Evolutionary conservation across 2,797 vertebrate genomes (phyloP).

Genomic region (Rhinichthys osculus): DNA sequence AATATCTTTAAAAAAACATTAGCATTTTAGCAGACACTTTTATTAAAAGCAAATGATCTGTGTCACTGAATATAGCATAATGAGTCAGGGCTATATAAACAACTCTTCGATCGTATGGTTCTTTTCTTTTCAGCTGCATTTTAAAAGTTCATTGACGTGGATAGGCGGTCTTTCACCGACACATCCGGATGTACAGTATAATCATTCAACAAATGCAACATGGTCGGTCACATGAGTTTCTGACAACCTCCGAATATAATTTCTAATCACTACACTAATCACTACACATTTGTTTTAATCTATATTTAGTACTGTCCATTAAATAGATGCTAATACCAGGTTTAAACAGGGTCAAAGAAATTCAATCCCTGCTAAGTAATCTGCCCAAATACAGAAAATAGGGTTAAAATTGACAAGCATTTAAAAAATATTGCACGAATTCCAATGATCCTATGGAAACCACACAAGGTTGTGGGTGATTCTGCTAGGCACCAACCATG

Average conservation of each 20-base stretch:
- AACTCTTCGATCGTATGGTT: background rate
- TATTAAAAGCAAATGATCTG: background rate
- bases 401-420: background rate
- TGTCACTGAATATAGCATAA: background rate
- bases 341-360: background rate
- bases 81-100: background rate
- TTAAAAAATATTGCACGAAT: background rate
- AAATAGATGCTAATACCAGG: background rate
- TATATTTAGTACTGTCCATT: conserved; percentile 3
- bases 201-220: background rate
- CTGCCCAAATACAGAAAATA: background rate
- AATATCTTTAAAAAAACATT: background rate
- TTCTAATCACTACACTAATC: conserved; percentile 3
- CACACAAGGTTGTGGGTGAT: background rate
- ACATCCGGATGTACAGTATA: background rate
- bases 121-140: background rate
- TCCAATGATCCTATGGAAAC: background rate
- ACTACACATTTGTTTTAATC: conserved; percentile 10
- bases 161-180: background rate
- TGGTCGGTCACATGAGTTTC: background rate
- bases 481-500: conserved; percentile 4
- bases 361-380: background rate
- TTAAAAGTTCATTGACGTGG: background rate
- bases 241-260: conserved; percentile 3
- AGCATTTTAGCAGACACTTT: background rate